Evolutionary conservation across 2,113 vertebrate genomes (phyloP), one percentile per base, ranked within the genome.

Genomic region (Lasiurus borealis): DNA sequence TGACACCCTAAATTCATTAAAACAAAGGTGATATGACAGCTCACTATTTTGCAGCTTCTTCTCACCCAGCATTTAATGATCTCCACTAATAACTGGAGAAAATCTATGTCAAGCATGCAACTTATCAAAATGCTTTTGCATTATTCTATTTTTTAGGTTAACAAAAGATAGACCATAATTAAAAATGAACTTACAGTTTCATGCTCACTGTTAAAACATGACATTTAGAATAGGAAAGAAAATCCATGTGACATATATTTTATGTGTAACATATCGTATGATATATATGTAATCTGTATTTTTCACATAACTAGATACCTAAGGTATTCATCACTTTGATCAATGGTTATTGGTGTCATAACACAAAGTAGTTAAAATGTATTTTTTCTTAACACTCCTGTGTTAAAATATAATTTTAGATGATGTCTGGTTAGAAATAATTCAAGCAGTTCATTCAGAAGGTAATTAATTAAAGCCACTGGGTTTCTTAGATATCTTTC

Each of bases 121-220:
- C 77, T 91, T 69, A 88, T 80, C 18, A 95, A 94, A 96, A 90
- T 94, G 85, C 90, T 84, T 96, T 54, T 44, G 73, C 0, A 64
- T 62, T 82, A 93, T 25, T 6, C 46, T 19, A 3, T 64, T 93
- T 97, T 12, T 95, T 87, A 87, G 10, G 29, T 84, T 93, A 54
- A 2, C 66, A 73, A 76, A 9, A 93, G 4, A 90, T n/a, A 72
- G 66, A 27, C 69, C 0, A 54, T 44, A 96, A 89, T 87, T 96
- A 52, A 96, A 93, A 93, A 84, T 92, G 57, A 92, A 29, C 21
- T 96, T 94, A 92, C 0, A 62, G 23, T 6, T 73, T 92, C 12
- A 73, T 54, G 23, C 23, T 27, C 4, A 88, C 21, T 40, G 72
- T 73, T 18, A 25, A 54, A 92, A 69, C 82, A 14, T 54, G 64